Base-by-base conservation (phyloP, 2,888 invertebrate species). In the Drosophila neonasuta region DNA sequence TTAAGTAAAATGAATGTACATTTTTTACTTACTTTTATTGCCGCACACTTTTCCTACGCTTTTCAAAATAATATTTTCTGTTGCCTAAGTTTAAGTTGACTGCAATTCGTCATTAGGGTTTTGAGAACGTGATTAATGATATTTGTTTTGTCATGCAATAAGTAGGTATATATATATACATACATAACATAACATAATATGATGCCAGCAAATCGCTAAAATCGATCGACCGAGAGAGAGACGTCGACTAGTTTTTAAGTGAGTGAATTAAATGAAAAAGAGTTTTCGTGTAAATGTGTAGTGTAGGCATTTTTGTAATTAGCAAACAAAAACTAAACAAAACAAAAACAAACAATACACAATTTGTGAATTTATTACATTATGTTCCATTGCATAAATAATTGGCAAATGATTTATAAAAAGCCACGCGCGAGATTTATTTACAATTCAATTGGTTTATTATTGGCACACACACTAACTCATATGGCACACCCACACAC, bases 261-360 rank as follows among this genome's bases (percentile, higher is more conserved):
- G 58, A 41, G 54, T 30, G 3, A 32, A 24, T 20, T 20, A 36
- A 6, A 32, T 36, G 30, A 55, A 3, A 24, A 13, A 13, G 45
- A 55, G 45, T 55, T 62, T 56, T 58, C 77, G 82, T 88, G 81
- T 88, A 86, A 84, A 74, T 66, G 68, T 71, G 74, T 88, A 84
- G 87, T 67, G 82, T 86, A 88, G 87, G 85, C 74, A 72, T 79
- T 83, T 77, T 82, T 84, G 82, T 88, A 84, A 87, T 84, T 86
- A 86, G 73, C 69, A 70, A 70, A 74, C 48, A 66, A 78, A 9
- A 51, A 68, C 13, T 20, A 44, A 57, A 56, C 51, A 45, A 9
- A 51, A 59, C 11, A 51, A 34, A 45, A 68, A 68, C 13, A 36
- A 54, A 61, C 41, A 45, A 77, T 75, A 64, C 59, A 77, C 44